These are phyloP conservation scores for Campopleginae sp. DNA, from an alignment of 2,888 invertebrate species.

Conservation along the genomic window DNA sequence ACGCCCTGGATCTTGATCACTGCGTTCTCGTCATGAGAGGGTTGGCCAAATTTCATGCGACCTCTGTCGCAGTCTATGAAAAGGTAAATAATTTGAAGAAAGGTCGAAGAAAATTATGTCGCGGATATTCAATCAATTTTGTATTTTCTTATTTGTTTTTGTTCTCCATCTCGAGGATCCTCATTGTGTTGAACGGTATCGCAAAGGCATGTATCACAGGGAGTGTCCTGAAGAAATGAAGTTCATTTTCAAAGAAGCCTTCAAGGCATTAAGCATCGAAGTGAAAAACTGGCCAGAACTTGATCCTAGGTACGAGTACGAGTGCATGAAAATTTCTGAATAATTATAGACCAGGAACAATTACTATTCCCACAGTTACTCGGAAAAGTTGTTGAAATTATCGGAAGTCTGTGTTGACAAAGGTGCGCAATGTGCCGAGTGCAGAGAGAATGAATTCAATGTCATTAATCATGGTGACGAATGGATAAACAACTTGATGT, in stretches of 20 bases:
- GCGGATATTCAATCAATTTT: not conserved
- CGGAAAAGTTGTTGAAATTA: slow-evolving; percentile 51
- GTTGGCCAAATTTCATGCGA: slow-evolving; percentile 86
- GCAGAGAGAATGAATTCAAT: slow-evolving; percentile 74
- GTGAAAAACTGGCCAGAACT: slow-evolving; percentile 74
- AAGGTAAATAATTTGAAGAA: slow-evolving; percentile 82
- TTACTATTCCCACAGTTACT: not conserved
- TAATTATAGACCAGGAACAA: too few species aligned
- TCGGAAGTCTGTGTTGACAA: slow-evolving; percentile 23
- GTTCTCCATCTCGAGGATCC: slow-evolving; percentile 72
- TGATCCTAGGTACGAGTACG: slow-evolving; percentile 72
- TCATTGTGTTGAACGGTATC: slow-evolving; percentile 66
- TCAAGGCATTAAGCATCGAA: slow-evolving; percentile 66
- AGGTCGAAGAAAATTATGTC: not conserved
- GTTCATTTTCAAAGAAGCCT: slow-evolving; percentile 63
- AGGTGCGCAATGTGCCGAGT: slow-evolving; percentile 52
- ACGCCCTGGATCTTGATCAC: slow-evolving; percentile 86
- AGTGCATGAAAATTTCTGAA: not conserved
- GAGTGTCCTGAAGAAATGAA: slow-evolving; percentile 60
- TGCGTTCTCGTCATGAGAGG: slow-evolving; percentile 84
- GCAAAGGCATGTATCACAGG: slow-evolving; percentile 68
- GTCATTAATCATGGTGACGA: slow-evolving; percentile 80
- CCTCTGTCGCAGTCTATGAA: slow-evolving; percentile 85
- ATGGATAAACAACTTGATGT: slow-evolving; percentile 81
- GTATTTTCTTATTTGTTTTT: not conserved